These are phyloP conservation scores for Therioaphis trifolii DNA, from an alignment of 2,888 invertebrate genomes.

Conservation along the genomic window DNA sequence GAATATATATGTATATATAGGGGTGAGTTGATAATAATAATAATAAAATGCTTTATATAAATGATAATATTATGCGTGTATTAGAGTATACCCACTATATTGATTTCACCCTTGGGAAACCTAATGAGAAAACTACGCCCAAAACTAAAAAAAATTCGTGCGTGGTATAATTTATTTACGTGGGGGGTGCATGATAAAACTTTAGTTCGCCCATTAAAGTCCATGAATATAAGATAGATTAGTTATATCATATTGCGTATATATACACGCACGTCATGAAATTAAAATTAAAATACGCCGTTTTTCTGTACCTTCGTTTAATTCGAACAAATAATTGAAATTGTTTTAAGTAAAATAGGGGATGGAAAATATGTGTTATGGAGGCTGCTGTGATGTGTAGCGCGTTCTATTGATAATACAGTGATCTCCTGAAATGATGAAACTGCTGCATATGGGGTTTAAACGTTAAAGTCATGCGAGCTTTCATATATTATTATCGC, in stretches of 20 bases:
- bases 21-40: not conserved
- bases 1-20: no score
- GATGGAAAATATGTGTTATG: no score
- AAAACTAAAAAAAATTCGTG: constrained; percentile 48
- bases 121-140: constrained; percentile 46
- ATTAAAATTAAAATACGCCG: constrained; percentile 5
- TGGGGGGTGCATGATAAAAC: not conserved
- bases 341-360: no score
- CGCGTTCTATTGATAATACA: no score
- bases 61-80: constrained; percentile 4
- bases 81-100: not conserved
- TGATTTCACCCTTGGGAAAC: constrained; percentile 51
- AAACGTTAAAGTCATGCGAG: no score
- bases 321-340: no score
- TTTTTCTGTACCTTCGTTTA: no score
- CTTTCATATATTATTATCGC: no score
- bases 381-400: no score
- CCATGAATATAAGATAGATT: constrained; percentile 1
- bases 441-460: no score
- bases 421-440: no score
- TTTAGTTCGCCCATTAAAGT: not conserved
- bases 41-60: not conserved
- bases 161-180: constrained; percentile 3
- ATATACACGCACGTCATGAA: not conserved
- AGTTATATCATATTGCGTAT: not conserved